Percentiles rank a stretch among this genome's conserved stretches.
Evolutionary conservation across 2,888 invertebrate genomes (phyloP).

Genomic region (Chesias legatella): DNA sequence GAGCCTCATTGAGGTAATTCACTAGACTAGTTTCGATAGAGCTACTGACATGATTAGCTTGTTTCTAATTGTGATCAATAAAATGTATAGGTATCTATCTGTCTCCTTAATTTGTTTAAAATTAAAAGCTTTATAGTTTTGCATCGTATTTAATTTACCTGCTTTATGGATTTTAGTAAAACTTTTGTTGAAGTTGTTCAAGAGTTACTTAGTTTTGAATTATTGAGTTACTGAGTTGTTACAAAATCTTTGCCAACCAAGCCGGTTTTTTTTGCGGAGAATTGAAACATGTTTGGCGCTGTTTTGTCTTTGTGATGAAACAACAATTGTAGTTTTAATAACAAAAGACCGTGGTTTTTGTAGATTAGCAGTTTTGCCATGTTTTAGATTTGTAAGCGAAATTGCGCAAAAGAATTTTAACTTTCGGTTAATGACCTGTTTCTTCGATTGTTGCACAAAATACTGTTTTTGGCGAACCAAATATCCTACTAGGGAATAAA

Average conservation of each 20-base stretch:
- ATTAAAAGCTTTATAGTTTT: conserved; percentile 12
- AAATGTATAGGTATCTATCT: too few species aligned
- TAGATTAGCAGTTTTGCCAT: conserved; percentile 13
- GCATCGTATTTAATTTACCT: conserved; percentile 1
- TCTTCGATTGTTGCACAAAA: too few species aligned
- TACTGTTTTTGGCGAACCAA: too few species aligned
- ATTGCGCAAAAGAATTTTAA: conserved; percentile 9
- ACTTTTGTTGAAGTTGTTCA: conserved; percentile 2
- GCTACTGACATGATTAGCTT: too few species aligned
- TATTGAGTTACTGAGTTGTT: too few species aligned
- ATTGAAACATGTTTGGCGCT: conserved; percentile 20
- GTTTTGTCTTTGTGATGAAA: conserved; percentile 23
- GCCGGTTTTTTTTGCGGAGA: conserved; percentile 22
- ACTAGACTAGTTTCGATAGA: too few species aligned
- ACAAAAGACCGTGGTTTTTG: conserved; percentile 28
- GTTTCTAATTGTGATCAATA: too few species aligned
- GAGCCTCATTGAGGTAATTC: too few species aligned
- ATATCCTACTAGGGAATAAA: too few species aligned
- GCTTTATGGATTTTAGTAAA: conserved; percentile 8
- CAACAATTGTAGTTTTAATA: conserved; percentile 26
- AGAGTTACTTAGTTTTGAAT: too few species aligned
- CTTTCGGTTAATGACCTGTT: conserved; percentile 3
- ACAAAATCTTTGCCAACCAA: conserved; percentile 10
- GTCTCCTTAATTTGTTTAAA: too few species aligned
- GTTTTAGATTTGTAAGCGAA: conserved; percentile 5